A percentile compares a stretch with the other conserved stretches of the same genome.
Evolutionary conservation across 2,888 invertebrate genomes (phyloP).

Genomic region (Nycteola revayana): DNA sequence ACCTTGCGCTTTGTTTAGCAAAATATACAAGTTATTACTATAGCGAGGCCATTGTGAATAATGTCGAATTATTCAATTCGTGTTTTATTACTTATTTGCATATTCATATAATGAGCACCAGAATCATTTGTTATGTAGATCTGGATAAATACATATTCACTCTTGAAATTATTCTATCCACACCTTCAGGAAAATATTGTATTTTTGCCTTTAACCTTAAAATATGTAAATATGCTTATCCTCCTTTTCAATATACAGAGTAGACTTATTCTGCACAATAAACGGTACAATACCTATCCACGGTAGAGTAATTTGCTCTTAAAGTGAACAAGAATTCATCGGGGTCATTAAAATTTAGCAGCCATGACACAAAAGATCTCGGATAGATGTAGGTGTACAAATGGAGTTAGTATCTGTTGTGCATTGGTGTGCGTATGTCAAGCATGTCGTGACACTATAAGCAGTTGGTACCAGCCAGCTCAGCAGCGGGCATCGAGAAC

Average conservation of each 20-base stretch:
- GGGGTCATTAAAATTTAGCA: slow-evolving; percentile 49
- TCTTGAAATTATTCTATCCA: slow-evolving; percentile 7
- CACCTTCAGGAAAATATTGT: slow-evolving; percentile 24
- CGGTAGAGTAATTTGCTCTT: slow-evolving; percentile 22
- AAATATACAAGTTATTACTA: slow-evolving; percentile 30
- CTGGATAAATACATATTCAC: too few relatives aligned
- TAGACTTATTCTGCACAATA: slow-evolving; percentile 19
- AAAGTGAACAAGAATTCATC: slow-evolving; percentile 21
- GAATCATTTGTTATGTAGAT: too few relatives aligned
- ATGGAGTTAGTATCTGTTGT: slow-evolving; percentile 32
- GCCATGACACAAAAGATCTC: slow-evolving; percentile 60
- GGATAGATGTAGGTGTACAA: slow-evolving; percentile 43
- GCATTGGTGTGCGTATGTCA: slow-evolving; percentile 45
- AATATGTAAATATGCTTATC: slow-evolving; percentile 28
- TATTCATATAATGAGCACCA: too few relatives aligned
- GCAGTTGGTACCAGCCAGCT: slow-evolving; percentile 43
- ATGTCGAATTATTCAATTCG: slow-evolving; percentile 24
- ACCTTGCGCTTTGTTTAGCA: slow-evolving; percentile 38
- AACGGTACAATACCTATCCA: slow-evolving; percentile 20
- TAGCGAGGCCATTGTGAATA: slow-evolving; percentile 27
- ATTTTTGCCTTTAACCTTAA: slow-evolving; percentile 35
- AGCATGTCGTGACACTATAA: slow-evolving; percentile 36
- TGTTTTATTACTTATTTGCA: too few relatives aligned
- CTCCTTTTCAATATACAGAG: slow-evolving; percentile 31
- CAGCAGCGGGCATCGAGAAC: slow-evolving; percentile 73